These are phyloP conservation scores for Branchellion lobata DNA, from an alignment of 2,888 invertebrate species.

Conservation along the genomic window DNA sequence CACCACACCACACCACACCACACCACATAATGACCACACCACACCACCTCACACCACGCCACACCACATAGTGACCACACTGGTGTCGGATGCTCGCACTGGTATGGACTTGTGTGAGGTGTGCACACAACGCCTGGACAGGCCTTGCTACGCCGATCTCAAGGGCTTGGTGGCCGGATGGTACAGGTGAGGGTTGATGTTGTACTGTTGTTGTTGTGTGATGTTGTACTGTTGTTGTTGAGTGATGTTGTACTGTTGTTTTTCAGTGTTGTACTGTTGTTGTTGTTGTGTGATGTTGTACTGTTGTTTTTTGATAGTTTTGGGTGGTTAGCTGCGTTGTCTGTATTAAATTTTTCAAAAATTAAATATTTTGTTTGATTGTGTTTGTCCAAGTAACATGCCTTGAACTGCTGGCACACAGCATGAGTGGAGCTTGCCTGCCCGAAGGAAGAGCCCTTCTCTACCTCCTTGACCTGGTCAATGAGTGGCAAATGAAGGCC, in stretches of 20 bases:
- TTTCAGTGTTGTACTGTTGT: too few relatives aligned
- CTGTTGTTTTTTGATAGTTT: too few relatives aligned
- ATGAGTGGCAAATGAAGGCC: constrained; percentile 40
- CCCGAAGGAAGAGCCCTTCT: constrained; percentile 39
- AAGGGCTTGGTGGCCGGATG: constrained; percentile 32
- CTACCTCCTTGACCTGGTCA: constrained; percentile 35
- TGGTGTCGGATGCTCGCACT: too few relatives aligned
- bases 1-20: neutral
- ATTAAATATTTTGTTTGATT: too few relatives aligned
- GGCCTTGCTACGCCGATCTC: constrained; percentile 20
- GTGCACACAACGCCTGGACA: neutral
- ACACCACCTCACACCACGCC: too few relatives aligned
- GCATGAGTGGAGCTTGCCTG: constrained; percentile 32
- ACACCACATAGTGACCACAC: too few relatives aligned
- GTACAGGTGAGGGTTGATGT: constrained; percentile 8
- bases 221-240: neutral
- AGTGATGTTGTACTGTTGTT: too few relatives aligned
- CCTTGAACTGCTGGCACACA: too few relatives aligned
- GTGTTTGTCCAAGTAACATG: too few relatives aligned
- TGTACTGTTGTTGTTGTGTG: neutral
- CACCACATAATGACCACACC: neutral
- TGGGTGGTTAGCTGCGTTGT: too few relatives aligned
- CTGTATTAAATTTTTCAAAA: too few relatives aligned
- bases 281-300: too few relatives aligned
- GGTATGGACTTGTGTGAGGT: neutral